Evolutionary conservation across 2,888 invertebrate species (phyloP), one percentile per base, ranked within the genome.

Genomic region (Eupithecia vulgata): DNA sequence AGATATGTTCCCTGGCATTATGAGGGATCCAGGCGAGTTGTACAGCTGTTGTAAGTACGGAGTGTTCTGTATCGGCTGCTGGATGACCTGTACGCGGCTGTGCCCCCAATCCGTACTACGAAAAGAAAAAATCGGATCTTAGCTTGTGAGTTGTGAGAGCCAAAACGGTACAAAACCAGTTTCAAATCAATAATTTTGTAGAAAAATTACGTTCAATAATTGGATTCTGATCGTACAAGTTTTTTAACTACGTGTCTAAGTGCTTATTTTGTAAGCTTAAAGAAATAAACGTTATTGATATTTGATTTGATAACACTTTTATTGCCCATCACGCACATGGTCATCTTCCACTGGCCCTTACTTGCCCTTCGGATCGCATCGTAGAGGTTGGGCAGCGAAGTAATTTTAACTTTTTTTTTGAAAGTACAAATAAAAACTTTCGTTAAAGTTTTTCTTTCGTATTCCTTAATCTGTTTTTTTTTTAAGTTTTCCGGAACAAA

Each of bases 21-120:
- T 89, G 75, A 98, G 90, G 40, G 96, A 96, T 0, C 97, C 97
- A 30, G 59, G 59, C 84, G 97, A 97, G 86, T 97, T 97, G 89
- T 97, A 97, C 77, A 98, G 89, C 86, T 97, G 97, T 84, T 96
- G 97, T 68, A 98, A 90, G 84, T 98, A 97, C 3, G 97, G 95
- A 88, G 95, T 97, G 88, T 97, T 94, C 83, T 91, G 97, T 67
- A 97, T 88, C 0, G 97, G 97, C 83, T 97, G 98, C 86, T 97
- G 97, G 81, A 98, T 97, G 35, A 98, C 96, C 87, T 98, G 98
- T 45, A 98, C 96, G 7, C 97, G 95, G n/a, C 96, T 95, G 78
- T 96, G 96, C 70, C 96, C 95, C 95, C 96, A 96, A 83, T 97
- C 97, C 75, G 95, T 92, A 81, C 92, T 95, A 83, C 0, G 52